These are phyloP conservation scores for Drosophila pruinosa DNA, from an alignment of 1,140 invertebrate species.

Conservation along the genomic window DNA sequence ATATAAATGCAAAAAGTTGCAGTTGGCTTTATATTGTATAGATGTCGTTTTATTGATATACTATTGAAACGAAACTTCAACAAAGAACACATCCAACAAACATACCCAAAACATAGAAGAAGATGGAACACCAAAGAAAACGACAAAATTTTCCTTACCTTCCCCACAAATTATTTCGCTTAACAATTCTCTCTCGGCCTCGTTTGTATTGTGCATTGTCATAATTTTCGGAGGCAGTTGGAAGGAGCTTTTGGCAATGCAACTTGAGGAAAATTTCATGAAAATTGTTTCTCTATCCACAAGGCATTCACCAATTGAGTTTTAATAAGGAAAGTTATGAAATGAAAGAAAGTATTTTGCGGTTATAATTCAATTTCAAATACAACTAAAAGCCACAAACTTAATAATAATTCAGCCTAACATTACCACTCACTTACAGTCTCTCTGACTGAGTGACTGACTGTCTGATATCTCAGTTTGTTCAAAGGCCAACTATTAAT, in stretches of 20 bases:
- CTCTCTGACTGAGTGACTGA: background rate
- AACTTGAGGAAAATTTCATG: slow-evolving; percentile 28
- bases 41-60: slow-evolving; percentile 58
- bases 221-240: slow-evolving; percentile 33
- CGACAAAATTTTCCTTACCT: slow-evolving; percentile 24
- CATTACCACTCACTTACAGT: background rate
- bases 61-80: slow-evolving; percentile 29
- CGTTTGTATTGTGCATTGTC: slow-evolving; percentile 55
- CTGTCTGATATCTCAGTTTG: background rate
- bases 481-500: slow-evolving; percentile 43
- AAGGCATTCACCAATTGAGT: slow-evolving; percentile 64
- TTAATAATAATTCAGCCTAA: background rate
- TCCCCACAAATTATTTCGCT: slow-evolving; percentile 38
- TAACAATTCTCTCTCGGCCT: slow-evolving; percentile 11
- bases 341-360: slow-evolving; percentile 37
- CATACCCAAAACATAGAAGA: background rate
- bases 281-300: slow-evolving; percentile 57
- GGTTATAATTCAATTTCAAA: slow-evolving; percentile 60
- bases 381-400: slow-evolving; percentile 22
- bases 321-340: slow-evolving; percentile 77
- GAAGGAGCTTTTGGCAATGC: background rate
- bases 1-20: slow-evolving; percentile 68
- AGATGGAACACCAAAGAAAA: background rate
- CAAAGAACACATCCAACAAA: background rate
- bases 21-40: slow-evolving; percentile 60